phyloP scores from a whole-genome alignment of 2,888 invertebrate genomes.

The Drosophila tanythrix region DNA sequence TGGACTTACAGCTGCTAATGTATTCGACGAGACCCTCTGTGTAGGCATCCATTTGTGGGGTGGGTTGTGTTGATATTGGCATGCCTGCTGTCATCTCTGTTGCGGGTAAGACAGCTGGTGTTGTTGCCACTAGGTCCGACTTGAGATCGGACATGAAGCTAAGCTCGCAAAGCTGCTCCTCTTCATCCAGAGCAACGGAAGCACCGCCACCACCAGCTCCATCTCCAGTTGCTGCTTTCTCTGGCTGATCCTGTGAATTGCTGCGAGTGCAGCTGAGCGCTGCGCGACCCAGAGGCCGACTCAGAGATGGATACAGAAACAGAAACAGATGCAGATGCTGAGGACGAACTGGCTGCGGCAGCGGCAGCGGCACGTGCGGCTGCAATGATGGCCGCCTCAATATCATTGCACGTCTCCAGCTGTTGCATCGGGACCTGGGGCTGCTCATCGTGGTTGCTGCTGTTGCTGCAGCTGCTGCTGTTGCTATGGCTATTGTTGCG shows the following conservation, averaged over 20 bases:
- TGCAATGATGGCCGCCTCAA: conserved; percentile 83
- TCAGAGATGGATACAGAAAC: neutral
- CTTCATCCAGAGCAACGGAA: conserved; percentile 32
- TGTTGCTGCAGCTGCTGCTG: conserved; percentile 35
- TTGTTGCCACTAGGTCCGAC: conserved; percentile 30
- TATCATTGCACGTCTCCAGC: conserved; percentile 83
- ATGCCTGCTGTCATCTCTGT: neutral
- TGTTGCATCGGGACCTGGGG: conserved; percentile 65
- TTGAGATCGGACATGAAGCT: conserved; percentile 66
- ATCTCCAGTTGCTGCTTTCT: conserved; percentile 27
- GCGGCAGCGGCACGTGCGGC: conserved; percentile 81
- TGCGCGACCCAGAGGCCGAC: conserved; percentile 26
- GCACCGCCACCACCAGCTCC: conserved; percentile 4
- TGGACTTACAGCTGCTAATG: conserved; percentile 87
- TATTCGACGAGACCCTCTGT: conserved; percentile 86
- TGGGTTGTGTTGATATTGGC: neutral
- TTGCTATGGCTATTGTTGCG: conserved; percentile 38
- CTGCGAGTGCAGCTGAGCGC: conserved; percentile 59
- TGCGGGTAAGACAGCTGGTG: neutral
- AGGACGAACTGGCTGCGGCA: conserved; percentile 29
- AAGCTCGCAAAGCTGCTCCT: conserved; percentile 57
- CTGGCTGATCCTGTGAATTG: conserved; percentile 59
- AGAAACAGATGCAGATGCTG: conserved; percentile 12
- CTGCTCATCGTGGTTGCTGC: conserved; percentile 55
- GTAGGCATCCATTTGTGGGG: conserved; percentile 31